These are phyloP conservation scores for Pyrgus malvae DNA, from an alignment of 2,888 invertebrate species.

Conservation along the genomic window DNA sequence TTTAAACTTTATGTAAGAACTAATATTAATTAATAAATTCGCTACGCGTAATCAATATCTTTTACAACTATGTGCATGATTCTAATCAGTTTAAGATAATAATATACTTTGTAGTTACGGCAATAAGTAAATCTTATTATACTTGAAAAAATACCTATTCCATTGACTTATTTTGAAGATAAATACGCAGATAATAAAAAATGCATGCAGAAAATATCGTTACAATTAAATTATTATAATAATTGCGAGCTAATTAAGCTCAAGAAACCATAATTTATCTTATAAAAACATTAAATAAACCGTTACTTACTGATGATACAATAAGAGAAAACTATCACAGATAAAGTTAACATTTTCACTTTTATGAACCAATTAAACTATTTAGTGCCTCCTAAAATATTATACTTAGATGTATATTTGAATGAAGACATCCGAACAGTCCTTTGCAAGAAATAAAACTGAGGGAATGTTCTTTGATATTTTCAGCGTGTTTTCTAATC, in stretches of 20 bases:
- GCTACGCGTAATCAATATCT: too few species aligned
- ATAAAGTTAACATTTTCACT: slow-evolving; percentile 12
- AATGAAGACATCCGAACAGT: slow-evolving; percentile 35
- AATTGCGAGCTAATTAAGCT: background rate
- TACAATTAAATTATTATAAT: background rate
- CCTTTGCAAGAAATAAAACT: slow-evolving; percentile 43
- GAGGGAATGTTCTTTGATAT: slow-evolving; percentile 20
- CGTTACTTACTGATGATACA: slow-evolving; percentile 8
- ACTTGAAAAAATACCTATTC: too few species aligned
- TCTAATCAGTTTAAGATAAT: too few species aligned
- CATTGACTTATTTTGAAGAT: too few species aligned
- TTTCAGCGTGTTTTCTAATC: slow-evolving; percentile 16
- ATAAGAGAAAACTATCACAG: slow-evolving; percentile 5
- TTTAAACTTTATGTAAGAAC: too few species aligned
- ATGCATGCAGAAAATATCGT: too few species aligned
- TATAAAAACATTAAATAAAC: background rate
- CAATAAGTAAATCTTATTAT: too few species aligned
- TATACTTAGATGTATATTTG: background rate
- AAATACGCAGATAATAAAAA: too few species aligned
- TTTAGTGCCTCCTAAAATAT: background rate
- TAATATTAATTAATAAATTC: too few species aligned
- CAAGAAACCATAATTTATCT: background rate
- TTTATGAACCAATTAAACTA: background rate
- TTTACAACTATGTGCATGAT: too few species aligned
- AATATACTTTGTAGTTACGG: too few species aligned